Evolutionary conservation across 2,797 vertebrate species (phyloP).

Genomic region (Chiroxiphia lanceolata): DNA sequence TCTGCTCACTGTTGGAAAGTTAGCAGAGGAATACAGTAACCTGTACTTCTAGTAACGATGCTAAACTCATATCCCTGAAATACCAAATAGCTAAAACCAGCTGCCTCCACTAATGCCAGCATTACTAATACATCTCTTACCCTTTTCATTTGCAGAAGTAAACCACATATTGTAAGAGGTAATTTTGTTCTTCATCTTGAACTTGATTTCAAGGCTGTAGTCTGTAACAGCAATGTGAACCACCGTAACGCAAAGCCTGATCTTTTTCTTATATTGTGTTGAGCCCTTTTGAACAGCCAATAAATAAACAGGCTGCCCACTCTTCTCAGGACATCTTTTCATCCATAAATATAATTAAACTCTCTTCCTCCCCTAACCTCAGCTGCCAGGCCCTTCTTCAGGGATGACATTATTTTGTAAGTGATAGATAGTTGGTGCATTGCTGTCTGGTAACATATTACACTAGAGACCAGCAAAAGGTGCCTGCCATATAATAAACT

Average conservation of each 20-base stretch:
- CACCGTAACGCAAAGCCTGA: background rate
- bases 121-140: slow-evolving; percentile 52
- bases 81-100: slow-evolving; percentile 76
- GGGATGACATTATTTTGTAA: slow-evolving; percentile 45
- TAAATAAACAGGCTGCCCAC: slow-evolving; percentile 54
- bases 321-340: slow-evolving; percentile 40
- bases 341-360: slow-evolving; percentile 57
- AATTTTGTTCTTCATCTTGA: slow-evolving; percentile 42
- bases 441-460: slow-evolving; percentile 58
- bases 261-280: slow-evolving; percentile 5
- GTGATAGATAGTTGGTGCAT: slow-evolving; percentile 49
- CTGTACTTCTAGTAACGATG: slow-evolving; percentile 65
- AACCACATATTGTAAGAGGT: slow-evolving; percentile 41
- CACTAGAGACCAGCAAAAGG: slow-evolving; percentile 9
- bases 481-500: slow-evolving; percentile 63
- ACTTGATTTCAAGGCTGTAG: slow-evolving; percentile 47
- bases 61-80: slow-evolving; percentile 64
- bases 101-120: slow-evolving; percentile 67
- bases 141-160: slow-evolving; percentile 60
- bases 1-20: slow-evolving; percentile 75
- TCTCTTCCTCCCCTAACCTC: background rate
- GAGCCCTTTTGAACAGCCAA: slow-evolving; percentile 36
- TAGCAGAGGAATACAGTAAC: slow-evolving; percentile 68
- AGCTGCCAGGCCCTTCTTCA: slow-evolving; percentile 25
- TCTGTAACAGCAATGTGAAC: background rate